These are phyloP conservation scores for Ornithoptera alexandrae DNA, from an alignment of 2,888 invertebrate genomes.

Conservation along the genomic window DNA sequence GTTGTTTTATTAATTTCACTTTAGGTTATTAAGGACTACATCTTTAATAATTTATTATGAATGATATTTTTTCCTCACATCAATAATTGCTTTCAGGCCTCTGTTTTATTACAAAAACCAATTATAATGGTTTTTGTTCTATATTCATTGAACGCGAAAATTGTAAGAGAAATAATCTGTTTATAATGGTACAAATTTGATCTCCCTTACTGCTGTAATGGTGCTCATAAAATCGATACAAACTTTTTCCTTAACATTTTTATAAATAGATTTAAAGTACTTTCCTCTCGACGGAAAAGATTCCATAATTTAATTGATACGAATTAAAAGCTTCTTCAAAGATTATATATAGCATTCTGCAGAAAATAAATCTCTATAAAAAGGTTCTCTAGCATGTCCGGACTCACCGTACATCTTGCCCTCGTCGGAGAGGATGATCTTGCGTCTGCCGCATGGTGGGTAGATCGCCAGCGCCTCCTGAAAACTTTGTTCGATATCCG, in stretches of 20 bases:
- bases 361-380: not conserved
- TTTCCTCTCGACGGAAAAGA: no score
- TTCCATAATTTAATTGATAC: no score
- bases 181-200: no score
- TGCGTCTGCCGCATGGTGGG: slow-evolving; percentile 99
- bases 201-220: no score
- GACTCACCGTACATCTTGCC: slow-evolving; percentile 99
- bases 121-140: not conserved
- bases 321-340: no score
- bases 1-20: no score
- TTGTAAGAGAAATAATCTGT: not conserved
- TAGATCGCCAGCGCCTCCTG: slow-evolving; percentile 99
- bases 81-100: not conserved
- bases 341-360: not conserved
- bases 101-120: not conserved
- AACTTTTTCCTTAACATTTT: no score
- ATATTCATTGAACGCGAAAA: not conserved
- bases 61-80: not conserved
- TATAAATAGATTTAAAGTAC: no score
- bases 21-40: not conserved
- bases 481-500: slow-evolving; percentile 99
- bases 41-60: not conserved
- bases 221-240: no score
- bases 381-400: slow-evolving; percentile 48
- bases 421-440: slow-evolving; percentile 99